Conservation (phyloP, 92 coral and sea anemone genomes). For the Heteractis magnifica region DNA sequence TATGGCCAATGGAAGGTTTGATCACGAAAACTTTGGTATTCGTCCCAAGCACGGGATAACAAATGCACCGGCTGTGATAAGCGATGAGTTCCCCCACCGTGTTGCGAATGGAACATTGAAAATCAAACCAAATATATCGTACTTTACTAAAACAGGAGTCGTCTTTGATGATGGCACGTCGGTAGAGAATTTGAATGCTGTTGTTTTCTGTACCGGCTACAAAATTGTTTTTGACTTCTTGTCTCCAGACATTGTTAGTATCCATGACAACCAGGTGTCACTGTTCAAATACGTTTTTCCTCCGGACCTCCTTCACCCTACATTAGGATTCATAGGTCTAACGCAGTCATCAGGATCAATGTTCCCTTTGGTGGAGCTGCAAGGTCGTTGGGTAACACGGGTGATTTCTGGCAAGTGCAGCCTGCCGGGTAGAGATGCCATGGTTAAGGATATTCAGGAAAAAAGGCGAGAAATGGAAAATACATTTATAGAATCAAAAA, state of each 20-base stretch:
- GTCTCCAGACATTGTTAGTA: constrained; percentile 44
- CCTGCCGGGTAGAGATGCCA: constrained; percentile 58
- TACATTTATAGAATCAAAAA: constrained; percentile 52
- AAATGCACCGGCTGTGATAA: constrained; percentile 68
- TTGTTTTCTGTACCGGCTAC: constrained; percentile 74
- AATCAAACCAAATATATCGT: constrained; percentile 53
- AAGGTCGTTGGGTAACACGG: constrained; percentile 80
- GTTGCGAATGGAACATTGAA: constrained; percentile 65
- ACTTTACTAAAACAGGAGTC: constrained; percentile 56
- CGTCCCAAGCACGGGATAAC: constrained; percentile 61
- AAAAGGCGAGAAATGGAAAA: constrained; percentile 49
- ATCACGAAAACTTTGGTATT: constrained; percentile 67
- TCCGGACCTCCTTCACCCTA: constrained; percentile 59
- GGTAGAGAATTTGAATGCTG: constrained; percentile 59
- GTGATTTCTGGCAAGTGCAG: constrained; percentile 70
- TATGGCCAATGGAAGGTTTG: constrained; percentile 56
- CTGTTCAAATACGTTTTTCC: constrained; percentile 76
- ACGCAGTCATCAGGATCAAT: constrained; percentile 76
- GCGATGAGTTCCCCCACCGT: constrained; percentile 69
- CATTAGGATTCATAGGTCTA: constrained; percentile 70
- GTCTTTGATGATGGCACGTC: constrained; percentile 60
- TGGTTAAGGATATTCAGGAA: constrained; percentile 58
- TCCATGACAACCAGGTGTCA: constrained; percentile 51
- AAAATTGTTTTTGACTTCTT: constrained; percentile 59
- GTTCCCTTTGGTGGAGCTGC: constrained; percentile 78